Evolutionary conservation across 1,140 invertebrate genomes (phyloP), one percentile per base, ranked within the genome.

Genomic region (Penaeus indicus): DNA sequence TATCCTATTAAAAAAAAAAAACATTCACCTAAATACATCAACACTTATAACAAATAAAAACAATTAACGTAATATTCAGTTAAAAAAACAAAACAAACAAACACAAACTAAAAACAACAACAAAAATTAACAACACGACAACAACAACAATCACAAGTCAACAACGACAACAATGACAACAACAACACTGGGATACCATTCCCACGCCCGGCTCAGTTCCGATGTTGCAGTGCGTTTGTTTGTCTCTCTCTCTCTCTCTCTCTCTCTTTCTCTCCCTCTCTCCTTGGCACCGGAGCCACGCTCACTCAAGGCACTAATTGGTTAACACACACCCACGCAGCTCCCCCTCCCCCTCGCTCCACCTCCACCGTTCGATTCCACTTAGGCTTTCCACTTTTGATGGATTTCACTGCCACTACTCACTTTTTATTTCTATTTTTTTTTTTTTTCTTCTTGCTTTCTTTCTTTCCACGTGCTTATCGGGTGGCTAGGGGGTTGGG

Each of bases 141-240:
- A 27, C 47, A 54, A 42, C 38, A 67, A 67, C 27, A 8, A 32
- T 25, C 32, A 63, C 25, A 42, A 27, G 78, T 19, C 60, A 79
- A 32, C 84, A 77, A 62, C 21, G 22, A 18, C 69, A 84, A 18
- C 69, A 85, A 79, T 54, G 77, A 78, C 81, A 83, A 83, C 81
- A 83, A 83, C 60, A 18, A 22, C 22, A 27, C n/a, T 27, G 63
- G 61, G 25, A 13, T 63, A 82, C 80, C 80, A 82, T 62, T 63
- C 47, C 13, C 32, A 22, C 77, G 42, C 38, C 18, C 19, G 77
- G 32, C 54, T 54, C 54, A 11, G 54, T 54, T 16, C 54, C 16
- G 47, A 27, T 63, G 72, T 78, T 19, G 60, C 67, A 64, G 75
- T 60, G 38, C 60, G 21, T 63, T 60, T 61, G 13, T 19, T 75